A percentile compares a stretch with the other conserved stretches of the same genome.
phyloP scores from a whole-genome alignment of 2,113 vertebrate species.

The Prietella phreatophila region DNA sequence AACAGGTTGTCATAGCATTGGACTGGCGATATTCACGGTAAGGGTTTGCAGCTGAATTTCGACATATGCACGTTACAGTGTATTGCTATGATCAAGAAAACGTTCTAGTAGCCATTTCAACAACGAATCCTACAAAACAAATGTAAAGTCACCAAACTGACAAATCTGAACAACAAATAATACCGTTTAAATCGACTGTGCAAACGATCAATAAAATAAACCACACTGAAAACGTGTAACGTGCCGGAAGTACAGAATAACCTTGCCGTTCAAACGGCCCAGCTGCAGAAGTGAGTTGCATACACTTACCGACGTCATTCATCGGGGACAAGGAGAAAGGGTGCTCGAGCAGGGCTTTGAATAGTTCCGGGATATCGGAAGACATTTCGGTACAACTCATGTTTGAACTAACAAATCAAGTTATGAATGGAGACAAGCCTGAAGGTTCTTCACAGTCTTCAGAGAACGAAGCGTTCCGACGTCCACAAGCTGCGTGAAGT shows the following conservation, averaged over 20 bases:
- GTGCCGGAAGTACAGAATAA: background rate
- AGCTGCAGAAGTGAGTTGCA: background rate
- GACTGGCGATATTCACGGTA: background rate
- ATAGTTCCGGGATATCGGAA: constrained; percentile 86
- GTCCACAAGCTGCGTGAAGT: constrained; percentile 37
- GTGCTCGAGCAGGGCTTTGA: constrained; percentile 84
- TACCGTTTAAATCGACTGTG: background rate
- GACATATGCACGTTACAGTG: too few species aligned
- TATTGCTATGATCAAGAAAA: too few species aligned
- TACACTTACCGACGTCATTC: constrained; percentile 67
- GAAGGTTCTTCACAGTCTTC: background rate
- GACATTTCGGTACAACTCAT: constrained; percentile 57
- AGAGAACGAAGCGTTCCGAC: background rate
- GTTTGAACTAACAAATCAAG: background rate
- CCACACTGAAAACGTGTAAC: background rate
- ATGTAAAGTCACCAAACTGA: background rate
- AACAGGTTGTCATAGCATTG: background rate
- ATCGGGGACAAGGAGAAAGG: constrained; percentile 77
- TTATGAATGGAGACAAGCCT: background rate
- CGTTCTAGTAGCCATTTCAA: background rate
- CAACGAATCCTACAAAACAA: background rate
- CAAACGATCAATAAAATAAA: background rate
- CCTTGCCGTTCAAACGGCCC: background rate
- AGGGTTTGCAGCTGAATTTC: background rate
- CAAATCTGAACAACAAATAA: background rate